These are phyloP conservation scores for Zaprionus tsacasi DNA, from an alignment of 1,140 invertebrate genomes.

Conservation along the genomic window DNA sequence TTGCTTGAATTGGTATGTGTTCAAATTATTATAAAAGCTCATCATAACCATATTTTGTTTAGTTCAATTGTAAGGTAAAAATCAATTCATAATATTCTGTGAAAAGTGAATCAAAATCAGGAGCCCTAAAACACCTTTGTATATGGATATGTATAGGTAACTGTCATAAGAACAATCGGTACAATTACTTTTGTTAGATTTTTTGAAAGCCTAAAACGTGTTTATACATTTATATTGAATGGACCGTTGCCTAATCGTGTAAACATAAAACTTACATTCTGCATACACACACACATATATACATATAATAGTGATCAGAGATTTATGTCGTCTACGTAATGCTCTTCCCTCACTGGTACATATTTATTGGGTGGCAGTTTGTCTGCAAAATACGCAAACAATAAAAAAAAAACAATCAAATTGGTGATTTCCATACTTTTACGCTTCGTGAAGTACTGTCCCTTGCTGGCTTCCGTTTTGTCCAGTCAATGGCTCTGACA, in stretches of 20 bases:
- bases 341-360: slow-evolving; percentile 18
- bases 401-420: slow-evolving; percentile 12
- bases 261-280: slow-evolving; percentile 3
- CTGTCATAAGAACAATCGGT: too few species aligned
- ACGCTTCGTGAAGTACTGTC: slow-evolving; percentile 56
- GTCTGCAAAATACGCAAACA: slow-evolving; percentile 47
- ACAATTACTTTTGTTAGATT: too few species aligned
- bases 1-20: too few species aligned
- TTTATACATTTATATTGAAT: too few species aligned
- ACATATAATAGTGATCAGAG: slow-evolving; percentile 47
- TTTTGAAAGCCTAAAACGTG: too few species aligned
- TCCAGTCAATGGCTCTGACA: slow-evolving; percentile 69
- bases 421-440: slow-evolving; percentile 76
- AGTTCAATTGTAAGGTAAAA: too few species aligned
- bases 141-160: too few species aligned
- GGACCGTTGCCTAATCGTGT: slow-evolving; percentile 1
- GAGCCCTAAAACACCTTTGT: too few species aligned
- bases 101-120: too few species aligned
- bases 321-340: slow-evolving; percentile 69
- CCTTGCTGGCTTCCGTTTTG: slow-evolving; percentile 51
- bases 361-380: slow-evolving; percentile 14
- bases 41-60: too few species aligned
- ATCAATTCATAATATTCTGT: too few species aligned
- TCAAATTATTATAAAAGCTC: too few species aligned
- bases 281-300: neutral